Percentiles rank a stretch among this genome's conserved stretches.
phyloP scores from a whole-genome alignment of 1,140 invertebrate genomes.

The Tribolium castaneum region DNA sequence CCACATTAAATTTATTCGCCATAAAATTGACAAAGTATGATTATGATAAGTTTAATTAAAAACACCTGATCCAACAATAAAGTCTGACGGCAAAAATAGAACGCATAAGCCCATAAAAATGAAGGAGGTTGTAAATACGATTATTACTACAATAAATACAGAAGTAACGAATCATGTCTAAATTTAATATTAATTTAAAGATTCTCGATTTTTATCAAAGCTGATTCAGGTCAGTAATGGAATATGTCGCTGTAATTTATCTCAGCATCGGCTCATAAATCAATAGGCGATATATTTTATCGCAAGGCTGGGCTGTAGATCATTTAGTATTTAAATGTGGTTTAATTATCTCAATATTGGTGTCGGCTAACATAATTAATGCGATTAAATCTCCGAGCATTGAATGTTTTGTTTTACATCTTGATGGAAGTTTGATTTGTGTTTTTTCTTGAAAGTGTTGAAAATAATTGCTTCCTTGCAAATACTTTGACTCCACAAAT shows the following conservation, averaged over 20 bases:
- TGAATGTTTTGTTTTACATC: constrained; percentile 20
- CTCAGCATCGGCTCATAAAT: not conserved
- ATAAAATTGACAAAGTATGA: too few species aligned
- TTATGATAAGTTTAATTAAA: too few species aligned
- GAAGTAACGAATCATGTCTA: constrained; percentile 1
- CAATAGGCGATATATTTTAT: not conserved
- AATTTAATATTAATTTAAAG: not conserved
- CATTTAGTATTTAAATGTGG: constrained; percentile 27
- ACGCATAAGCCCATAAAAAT: not conserved
- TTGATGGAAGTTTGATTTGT: not conserved
- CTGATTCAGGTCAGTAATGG: not conserved
- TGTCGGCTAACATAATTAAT: constrained; percentile 24
- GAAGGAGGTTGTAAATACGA: not conserved
- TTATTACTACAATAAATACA: constrained; percentile 24
- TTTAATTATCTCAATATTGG: constrained; percentile 33
- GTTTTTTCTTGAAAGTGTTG: too few species aligned
- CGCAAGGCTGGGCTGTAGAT: not conserved
- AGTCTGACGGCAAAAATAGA: not conserved
- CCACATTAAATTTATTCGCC: not conserved
- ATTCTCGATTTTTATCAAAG: not conserved
- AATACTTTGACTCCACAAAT: not conserved
- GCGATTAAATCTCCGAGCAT: constrained; percentile 14
- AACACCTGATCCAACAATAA: too few species aligned
- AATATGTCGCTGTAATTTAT: constrained; percentile 25
- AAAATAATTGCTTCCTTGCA: too few species aligned